Evolutionary conservation across 2,797 vertebrate genomes (phyloP).

Genomic region (Sparus aurata): DNA sequence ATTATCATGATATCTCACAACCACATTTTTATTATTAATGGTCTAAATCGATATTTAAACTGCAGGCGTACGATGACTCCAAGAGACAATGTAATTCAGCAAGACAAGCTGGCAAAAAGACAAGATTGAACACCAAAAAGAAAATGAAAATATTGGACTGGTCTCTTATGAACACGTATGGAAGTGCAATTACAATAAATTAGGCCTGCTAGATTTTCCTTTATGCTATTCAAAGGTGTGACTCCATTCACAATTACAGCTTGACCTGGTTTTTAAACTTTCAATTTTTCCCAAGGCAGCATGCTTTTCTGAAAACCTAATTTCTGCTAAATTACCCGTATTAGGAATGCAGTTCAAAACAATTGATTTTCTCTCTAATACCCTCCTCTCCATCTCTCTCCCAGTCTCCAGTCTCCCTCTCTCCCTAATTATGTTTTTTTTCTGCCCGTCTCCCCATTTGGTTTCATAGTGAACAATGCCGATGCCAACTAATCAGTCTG

Average conservation of each 20-base stretch:
- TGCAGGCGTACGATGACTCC: conserved; percentile 5
- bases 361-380: conserved; percentile 76
- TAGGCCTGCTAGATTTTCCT: conserved; percentile 45
- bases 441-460: conserved; percentile 72
- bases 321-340: conserved; percentile 82
- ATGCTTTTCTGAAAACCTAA: conserved; percentile 79
- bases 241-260: conserved; percentile 59
- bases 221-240: conserved; percentile 55
- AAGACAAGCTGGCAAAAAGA: conserved; percentile 22
- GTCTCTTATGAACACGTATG: conserved; percentile 37
- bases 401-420: conserved; percentile 64
- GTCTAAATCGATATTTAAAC: conserved; percentile 55
- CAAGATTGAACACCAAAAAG: conserved; percentile 31
- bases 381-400: conserved; percentile 65
- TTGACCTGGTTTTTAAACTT: conserved; percentile 78
- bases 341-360: conserved; percentile 83
- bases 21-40: conserved; percentile 35
- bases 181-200: conserved; percentile 54
- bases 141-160: conserved; percentile 46
- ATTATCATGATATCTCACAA: conserved; percentile 29
- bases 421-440: conserved; percentile 82
- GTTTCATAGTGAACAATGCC: conserved; percentile 84
- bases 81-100: conserved; percentile 36
- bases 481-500: conserved; percentile 91
- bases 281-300: conserved; percentile 68